A percentile compares a stretch with the other conserved stretches of the same genome.
Evolutionary conservation across 2,113 vertebrate species (phyloP).

Genomic region (Malurus alboscapulatus): DNA sequence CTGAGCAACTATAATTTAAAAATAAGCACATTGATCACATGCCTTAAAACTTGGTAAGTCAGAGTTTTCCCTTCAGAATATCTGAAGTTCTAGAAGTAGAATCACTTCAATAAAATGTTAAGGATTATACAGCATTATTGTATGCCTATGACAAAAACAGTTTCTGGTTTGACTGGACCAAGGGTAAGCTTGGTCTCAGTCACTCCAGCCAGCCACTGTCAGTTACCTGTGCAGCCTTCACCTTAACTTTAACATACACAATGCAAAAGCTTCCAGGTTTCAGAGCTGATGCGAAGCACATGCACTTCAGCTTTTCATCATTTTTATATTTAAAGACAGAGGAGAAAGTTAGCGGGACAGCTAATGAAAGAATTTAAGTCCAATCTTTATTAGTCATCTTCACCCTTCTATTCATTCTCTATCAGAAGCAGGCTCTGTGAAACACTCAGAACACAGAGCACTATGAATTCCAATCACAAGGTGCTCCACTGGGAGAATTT

Average conservation of each 20-base stretch:
- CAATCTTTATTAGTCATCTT: background rate
- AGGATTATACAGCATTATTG: background rate
- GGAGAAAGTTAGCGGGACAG: background rate
- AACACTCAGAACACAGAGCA: background rate
- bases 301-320: background rate
- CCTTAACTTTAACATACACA: background rate
- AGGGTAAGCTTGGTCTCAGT: rapidly evolving
- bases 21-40: background rate
- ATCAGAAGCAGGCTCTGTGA: background rate
- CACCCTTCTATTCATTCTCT: background rate
- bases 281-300: background rate
- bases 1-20: background rate
- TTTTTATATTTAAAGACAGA: background rate
- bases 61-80: background rate
- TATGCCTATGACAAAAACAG: background rate
- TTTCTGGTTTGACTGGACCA: background rate
- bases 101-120: background rate
- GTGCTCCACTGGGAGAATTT: background rate
- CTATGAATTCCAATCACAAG: background rate
- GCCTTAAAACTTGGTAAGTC: background rate
- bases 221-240: background rate
- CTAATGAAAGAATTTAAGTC: background rate
- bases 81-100: background rate
- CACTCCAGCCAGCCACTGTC: background rate
- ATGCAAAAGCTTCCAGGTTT: background rate